phyloP scores from a whole-genome alignment of 2,113 vertebrate genomes.

The Oryzias curvinotus region DNA sequence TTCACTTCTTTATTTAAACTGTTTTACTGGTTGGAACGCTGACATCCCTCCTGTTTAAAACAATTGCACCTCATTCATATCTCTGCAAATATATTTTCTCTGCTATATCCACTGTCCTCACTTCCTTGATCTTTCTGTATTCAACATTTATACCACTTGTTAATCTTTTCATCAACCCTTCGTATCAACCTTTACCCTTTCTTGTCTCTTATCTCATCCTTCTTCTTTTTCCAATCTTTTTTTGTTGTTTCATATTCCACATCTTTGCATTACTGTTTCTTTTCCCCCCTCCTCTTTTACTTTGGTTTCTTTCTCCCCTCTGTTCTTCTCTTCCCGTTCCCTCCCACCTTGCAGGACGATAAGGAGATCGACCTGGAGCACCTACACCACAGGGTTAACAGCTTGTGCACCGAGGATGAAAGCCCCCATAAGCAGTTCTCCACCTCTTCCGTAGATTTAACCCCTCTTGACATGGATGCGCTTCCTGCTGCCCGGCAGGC shows the following conservation, averaged over 20 bases:
- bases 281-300: slow-evolving; percentile 41
- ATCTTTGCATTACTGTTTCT: slow-evolving; percentile 29
- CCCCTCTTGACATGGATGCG: slow-evolving; percentile 97
- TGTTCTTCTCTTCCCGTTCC: slow-evolving; percentile 30
- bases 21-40: slow-evolving; percentile 44
- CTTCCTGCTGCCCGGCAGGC: slow-evolving; percentile 95
- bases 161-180: not conserved
- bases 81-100: slow-evolving; percentile 19
- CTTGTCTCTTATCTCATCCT: slow-evolving; percentile 4
- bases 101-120: slow-evolving; percentile 22
- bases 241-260: slow-evolving; percentile 8
- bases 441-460: slow-evolving; percentile 98
- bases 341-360: slow-evolving; percentile 86
- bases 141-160: slow-evolving; percentile 18
- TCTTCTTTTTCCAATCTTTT: not conserved
- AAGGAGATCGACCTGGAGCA: slow-evolving; percentile 99
- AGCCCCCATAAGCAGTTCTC: slow-evolving; percentile 99
- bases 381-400: slow-evolving; percentile 98
- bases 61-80: slow-evolving; percentile 25
- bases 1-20: slow-evolving; percentile 19
- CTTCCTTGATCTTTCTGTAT: slow-evolving; percentile 18
- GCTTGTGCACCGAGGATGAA: slow-evolving; percentile 99
- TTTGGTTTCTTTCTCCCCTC: slow-evolving; percentile 45
- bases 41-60: slow-evolving; percentile 30
- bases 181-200: slow-evolving; percentile 17